Conservation (phyloP, 2,113 vertebrate species). For the Accipiter virgatus region DNA sequence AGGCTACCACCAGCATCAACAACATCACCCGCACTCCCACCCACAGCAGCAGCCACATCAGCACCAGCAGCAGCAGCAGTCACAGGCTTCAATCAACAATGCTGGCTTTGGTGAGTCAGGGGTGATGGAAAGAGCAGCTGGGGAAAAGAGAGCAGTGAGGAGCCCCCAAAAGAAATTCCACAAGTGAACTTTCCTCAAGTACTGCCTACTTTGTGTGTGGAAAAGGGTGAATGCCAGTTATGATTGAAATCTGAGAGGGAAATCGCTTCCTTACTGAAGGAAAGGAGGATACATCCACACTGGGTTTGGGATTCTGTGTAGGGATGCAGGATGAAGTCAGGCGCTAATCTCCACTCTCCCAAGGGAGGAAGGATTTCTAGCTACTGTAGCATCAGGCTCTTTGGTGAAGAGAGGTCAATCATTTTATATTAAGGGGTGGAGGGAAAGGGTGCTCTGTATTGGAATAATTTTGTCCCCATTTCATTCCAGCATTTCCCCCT, state of each 20-base stretch:
- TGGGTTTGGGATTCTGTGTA: neutral
- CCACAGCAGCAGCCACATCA: constrained; percentile 69
- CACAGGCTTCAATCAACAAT: constrained; percentile 73
- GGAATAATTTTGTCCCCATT: neutral
- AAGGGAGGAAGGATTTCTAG: neutral
- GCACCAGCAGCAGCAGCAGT: constrained; percentile 67
- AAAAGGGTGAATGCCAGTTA: neutral
- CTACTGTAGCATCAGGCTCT: neutral
- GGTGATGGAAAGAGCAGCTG: neutral
- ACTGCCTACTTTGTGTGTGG: neutral
- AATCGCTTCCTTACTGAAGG: neutral
- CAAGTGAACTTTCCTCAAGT: neutral
- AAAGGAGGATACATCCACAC: neutral
- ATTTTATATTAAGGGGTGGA: neutral
- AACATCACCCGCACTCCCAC: constrained; percentile 74
- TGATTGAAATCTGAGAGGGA: neutral
- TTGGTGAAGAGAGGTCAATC: neutral
- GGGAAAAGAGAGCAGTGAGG: neutral
- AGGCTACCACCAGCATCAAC: constrained; percentile 75
- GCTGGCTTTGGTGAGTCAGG: constrained; percentile 76
- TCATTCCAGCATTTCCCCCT: constrained; percentile 80
- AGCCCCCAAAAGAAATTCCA: neutral
- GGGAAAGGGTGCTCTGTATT: neutral
- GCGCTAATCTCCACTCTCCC: neutral
- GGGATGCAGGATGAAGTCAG: neutral